Evolutionary conservation across 2,797 vertebrate genomes (phyloP).

Genomic region (Tinamus major): DNA sequence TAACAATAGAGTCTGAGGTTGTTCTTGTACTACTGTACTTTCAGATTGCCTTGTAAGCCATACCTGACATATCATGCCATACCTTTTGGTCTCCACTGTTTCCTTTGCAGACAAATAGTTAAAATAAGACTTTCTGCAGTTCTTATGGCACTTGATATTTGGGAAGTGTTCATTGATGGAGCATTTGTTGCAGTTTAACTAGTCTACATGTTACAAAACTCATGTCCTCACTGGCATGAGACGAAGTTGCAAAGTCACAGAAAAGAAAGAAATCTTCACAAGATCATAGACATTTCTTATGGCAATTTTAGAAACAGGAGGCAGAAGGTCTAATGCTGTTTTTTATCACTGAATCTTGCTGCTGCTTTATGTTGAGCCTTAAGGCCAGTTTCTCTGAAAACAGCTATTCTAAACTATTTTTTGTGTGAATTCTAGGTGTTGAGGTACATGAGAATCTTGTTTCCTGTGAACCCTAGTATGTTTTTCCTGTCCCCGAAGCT

Average conservation of each 20-base stretch:
- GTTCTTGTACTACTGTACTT: neutral
- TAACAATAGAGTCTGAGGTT: slow-evolving; percentile 22
- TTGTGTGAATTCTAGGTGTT: neutral
- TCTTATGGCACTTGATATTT: slow-evolving; percentile 1
- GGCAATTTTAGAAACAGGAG: neutral
- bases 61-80: neutral
- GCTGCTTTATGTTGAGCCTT: neutral
- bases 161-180: neutral
- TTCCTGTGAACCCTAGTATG: neutral
- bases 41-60: neutral
- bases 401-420: neutral
- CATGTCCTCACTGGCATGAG: neutral
- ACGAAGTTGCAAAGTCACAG: neutral
- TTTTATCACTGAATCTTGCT: neutral
- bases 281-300: neutral
- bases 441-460: neutral
- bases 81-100: slow-evolving; percentile 11
- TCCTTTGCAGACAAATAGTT: neutral
- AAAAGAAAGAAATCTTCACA: neutral
- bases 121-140: neutral
- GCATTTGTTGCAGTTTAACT: neutral
- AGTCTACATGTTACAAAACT: neutral
- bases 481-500: neutral
- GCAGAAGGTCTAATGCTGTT: neutral
- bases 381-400: neutral